A percentile compares a stretch with the other conserved stretches of the same genome.
phyloP scores from a whole-genome alignment of 1,140 invertebrate genomes.

The Brachystomella parvula region DNA sequence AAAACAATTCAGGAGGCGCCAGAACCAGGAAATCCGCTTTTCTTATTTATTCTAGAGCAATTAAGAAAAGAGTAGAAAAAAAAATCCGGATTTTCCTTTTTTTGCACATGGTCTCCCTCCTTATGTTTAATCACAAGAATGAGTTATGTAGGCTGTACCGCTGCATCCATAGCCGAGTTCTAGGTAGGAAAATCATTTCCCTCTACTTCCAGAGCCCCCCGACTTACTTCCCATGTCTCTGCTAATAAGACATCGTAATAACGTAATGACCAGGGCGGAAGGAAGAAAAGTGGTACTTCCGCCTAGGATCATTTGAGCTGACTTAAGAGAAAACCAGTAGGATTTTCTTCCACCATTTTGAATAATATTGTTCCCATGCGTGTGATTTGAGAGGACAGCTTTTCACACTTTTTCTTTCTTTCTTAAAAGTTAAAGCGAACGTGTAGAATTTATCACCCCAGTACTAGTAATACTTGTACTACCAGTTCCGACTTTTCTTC shows the following conservation, averaged over 20 bases:
- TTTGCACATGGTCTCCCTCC: neutral
- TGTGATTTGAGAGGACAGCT: slow-evolving; percentile 32
- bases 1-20: neutral
- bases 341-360: slow-evolving; percentile 8
- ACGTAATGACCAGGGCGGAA: neutral
- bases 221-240: neutral
- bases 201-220: neutral
- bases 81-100: neutral
- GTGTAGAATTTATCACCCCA: slow-evolving; percentile 35
- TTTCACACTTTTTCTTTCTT: slow-evolving; percentile 34
- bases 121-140: neutral
- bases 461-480: too few species aligned
- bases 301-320: neutral
- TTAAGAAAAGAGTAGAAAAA: neutral
- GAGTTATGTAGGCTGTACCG: too few species aligned
- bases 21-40: neutral
- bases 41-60: neutral
- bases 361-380: slow-evolving; percentile 37
- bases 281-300: too few species aligned
- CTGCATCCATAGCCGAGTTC: too few species aligned
- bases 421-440: slow-evolving; percentile 18
- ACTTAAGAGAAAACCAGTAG: neutral
- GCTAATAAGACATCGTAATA: neutral
- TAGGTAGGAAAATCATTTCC: too few species aligned
- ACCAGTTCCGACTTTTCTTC: slow-evolving; percentile 7